Base-by-base conservation (phyloP, 1,140 invertebrate genomes). In the Monochamus saltuarius region DNA sequence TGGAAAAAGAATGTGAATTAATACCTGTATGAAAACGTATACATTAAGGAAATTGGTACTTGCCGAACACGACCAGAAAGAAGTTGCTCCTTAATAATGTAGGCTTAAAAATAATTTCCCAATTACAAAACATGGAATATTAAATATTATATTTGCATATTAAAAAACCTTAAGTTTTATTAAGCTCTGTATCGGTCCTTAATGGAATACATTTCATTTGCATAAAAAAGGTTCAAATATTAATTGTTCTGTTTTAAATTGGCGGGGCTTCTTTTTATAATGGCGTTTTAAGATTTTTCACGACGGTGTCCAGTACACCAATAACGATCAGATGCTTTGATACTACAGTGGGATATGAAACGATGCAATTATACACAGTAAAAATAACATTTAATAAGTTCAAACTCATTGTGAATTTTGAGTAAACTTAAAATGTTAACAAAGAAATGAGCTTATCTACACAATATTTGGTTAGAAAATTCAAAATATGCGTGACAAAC, bases 51-150 rank as follows among this genome's bases (percentile, higher is more conserved):
- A 34, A 22, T 16, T 47, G 29, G 43, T 42, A 16, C 14, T n/a
- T 35, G 6, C 22, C 16, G 22, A 46, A 46, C n/a, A 46, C 16
- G 4, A 16, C 14, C 14, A 46, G 43, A 14, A 19, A 29, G 40
- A 40, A 39, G 51, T 13, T 19, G 10, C 29, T 29, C 51, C 38
- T 40, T 47, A 63, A 64, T 52, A 56, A 64, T 56, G 45, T 54
- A 42, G 50, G 57, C 37, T 59, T 56, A 65, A 64, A 65, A 65
- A 61, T 61, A 62, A 65, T 65, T 65, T 65, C 59, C 55, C 63
- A 65, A 65, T 65, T 65, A 65, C 59, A 51, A 65, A 65, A 65
- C 63, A 65, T 65, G 63, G 63, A 65, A 65, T 65, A 65, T 65
- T 58, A 58, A 62, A 61, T 62, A 55, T 58, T 53, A 17, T 42